Evolutionary conservation across 2,797 vertebrate genomes (phyloP).

Genomic region (Oreonectes daqikongensis): DNA sequence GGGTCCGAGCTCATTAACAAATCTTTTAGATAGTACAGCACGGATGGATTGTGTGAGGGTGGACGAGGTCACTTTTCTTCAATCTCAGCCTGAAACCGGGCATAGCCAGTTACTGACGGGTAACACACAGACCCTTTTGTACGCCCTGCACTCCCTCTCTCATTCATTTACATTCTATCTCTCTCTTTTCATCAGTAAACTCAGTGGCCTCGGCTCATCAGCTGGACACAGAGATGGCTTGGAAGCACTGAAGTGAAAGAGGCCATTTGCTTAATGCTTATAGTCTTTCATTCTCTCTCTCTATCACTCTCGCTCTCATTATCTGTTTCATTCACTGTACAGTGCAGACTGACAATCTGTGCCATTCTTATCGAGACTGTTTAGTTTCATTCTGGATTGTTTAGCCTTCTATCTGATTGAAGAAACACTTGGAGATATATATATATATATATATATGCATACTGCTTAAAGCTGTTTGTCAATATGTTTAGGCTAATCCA

Average conservation of each 20-base stretch:
- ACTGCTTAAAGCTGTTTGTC: too few relatives aligned
- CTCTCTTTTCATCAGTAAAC: constrained; percentile 34
- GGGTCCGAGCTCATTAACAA: background rate
- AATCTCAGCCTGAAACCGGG: background rate
- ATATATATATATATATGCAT: too few relatives aligned
- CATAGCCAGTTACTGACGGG: background rate
- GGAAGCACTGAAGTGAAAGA: constrained; percentile 56
- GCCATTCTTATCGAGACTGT: background rate
- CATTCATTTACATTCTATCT: constrained; percentile 41
- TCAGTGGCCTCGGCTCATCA: constrained; percentile 32
- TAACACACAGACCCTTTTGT: constrained; percentile 41
- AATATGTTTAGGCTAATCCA: too few relatives aligned
- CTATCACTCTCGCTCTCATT: constrained; percentile 59
- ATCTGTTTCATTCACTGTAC: background rate
- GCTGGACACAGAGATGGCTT: constrained; percentile 33
- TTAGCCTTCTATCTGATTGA: too few relatives aligned
- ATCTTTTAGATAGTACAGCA: background rate
- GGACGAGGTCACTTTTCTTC: constrained; percentile 8
- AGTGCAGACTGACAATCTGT: background rate
- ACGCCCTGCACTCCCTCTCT: background rate
- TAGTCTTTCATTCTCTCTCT: constrained; percentile 43
- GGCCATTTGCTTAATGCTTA: constrained; percentile 34
- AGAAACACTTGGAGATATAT: too few relatives aligned
- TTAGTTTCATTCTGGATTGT: background rate
- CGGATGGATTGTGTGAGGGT: background rate